phyloP scores from a whole-genome alignment of 53 echinoderm and acorn worm genomes.

The Temnopleurus reevesii region DNA sequence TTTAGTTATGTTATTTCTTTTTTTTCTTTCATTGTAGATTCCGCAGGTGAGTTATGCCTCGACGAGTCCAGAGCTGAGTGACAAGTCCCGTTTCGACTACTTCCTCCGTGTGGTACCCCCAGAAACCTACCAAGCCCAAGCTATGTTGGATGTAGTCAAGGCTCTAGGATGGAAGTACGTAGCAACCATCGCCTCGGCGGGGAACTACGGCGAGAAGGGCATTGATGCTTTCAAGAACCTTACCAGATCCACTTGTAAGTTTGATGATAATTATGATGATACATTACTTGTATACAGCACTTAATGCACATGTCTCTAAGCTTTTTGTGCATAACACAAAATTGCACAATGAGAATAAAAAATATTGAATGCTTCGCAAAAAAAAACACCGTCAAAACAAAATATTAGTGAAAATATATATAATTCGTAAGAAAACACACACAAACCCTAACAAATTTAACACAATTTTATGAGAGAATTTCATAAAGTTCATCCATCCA shows the following conservation, averaged over 20 bases:
- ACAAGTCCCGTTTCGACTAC: slow-evolving; percentile 93
- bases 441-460: no score
- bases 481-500: no score
- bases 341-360: no score
- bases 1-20: background rate
- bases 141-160: slow-evolving; percentile 91
- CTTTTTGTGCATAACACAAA: no score
- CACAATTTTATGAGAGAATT: no score
- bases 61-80: slow-evolving; percentile 95
- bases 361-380: no score
- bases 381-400: no score
- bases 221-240: slow-evolving; percentile 93
- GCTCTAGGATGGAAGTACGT: slow-evolving; percentile 90
- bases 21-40: slow-evolving; percentile 58
- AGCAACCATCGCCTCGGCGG: slow-evolving; percentile 86
- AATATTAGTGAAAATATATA: no score
- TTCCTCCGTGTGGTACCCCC: slow-evolving; percentile 97
- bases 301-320: no score
- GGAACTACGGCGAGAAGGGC: slow-evolving; percentile 97
- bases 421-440: no score
- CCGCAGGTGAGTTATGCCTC: slow-evolving; percentile 99
- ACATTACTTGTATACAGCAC: no score
- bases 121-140: slow-evolving; percentile 95
- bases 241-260: slow-evolving; percentile 78
- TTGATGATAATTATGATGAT: no score